Base-by-base conservation (phyloP, 2,797 vertebrate genomes). In the Pagetopsis macropterus region DNA sequence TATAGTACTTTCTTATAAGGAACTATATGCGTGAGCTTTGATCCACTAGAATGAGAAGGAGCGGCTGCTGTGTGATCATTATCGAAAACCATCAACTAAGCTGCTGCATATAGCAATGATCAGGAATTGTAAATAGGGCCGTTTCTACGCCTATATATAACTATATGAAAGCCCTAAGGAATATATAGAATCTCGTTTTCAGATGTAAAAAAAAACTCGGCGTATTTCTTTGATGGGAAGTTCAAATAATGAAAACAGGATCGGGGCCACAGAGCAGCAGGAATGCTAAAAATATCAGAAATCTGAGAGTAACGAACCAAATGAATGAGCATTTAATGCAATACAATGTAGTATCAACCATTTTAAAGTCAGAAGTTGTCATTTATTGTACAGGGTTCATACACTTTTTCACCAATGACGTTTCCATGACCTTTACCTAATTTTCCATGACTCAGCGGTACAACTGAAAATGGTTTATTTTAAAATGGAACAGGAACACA, bases 71-170 rank as follows among this genome's bases (percentile, higher is more conserved):
- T 83, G 76, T 80, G 76, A 84, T 85, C 71, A 21, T 43, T 48
- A 40, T 48, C 61, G 3, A 11, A 75, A 80, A 76, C 76, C 82
- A 75, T 75, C 71, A 77, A 75, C 76, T 46, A 58, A 33, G 19
- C 65, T 16, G 54, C 85, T 69, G 65, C 61, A 81, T 76, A 72
- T 84, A 88, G 33, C 82, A 85, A 90, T 85, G 78, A 85, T 59
- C 70, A 82, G 70, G 64, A 68, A 71, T 75, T 78, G 65, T 54
- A 59, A 41, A 44, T 0, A 5, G 4, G n/a, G 13, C 19, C 40
- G 50, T 60, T 68, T 76, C 72, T 41, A 66, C 33, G 65, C 58
- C 67, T 72, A 75, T 55, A 65, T 55, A 80, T 82, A 77, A 78
- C 61, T 65, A 61, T 54, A 67, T 58, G n/a, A 43, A 76, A 61